phyloP scores from a whole-genome alignment of 1,140 invertebrate species.

The Caenorhabditis brenneri region DNA sequence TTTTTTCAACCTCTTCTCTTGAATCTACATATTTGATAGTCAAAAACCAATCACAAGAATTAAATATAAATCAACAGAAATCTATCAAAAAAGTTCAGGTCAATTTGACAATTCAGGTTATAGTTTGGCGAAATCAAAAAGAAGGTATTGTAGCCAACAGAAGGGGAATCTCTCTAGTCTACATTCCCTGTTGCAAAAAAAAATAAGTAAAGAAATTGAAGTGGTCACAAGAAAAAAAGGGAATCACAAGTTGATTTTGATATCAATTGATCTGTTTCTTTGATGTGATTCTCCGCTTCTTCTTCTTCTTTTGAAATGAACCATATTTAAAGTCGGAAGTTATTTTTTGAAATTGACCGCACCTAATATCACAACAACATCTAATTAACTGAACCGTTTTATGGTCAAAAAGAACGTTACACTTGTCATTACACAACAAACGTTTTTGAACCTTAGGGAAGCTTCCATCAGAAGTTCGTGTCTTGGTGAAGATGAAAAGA shows the following conservation, averaged over 20 bases:
- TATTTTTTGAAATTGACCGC: background rate
- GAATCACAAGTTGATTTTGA: background rate
- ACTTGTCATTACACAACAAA: background rate
- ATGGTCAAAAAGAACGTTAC: background rate
- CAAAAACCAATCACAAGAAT: slow-evolving; percentile 6
- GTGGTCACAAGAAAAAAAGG: background rate
- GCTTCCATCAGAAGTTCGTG: background rate
- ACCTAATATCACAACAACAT: background rate
- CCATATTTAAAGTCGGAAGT: background rate
- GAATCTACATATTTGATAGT: slow-evolving; percentile 26
- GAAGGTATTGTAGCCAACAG: background rate
- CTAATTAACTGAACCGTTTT: background rate
- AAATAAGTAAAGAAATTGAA: no score
- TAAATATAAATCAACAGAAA: background rate
- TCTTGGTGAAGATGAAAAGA: background rate
- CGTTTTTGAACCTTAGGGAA: background rate
- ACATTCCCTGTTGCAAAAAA: background rate
- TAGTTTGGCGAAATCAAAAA: background rate
- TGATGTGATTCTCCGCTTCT: background rate
- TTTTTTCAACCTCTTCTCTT: background rate
- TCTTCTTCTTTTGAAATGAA: no score
- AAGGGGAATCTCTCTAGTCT: background rate
- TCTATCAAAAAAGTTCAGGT: background rate
- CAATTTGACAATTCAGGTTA: slow-evolving; percentile 8
- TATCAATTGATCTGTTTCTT: slow-evolving; percentile 7